Conservation (phyloP, 2,113 vertebrate species). For the Himantopus leucocephalus region DNA sequence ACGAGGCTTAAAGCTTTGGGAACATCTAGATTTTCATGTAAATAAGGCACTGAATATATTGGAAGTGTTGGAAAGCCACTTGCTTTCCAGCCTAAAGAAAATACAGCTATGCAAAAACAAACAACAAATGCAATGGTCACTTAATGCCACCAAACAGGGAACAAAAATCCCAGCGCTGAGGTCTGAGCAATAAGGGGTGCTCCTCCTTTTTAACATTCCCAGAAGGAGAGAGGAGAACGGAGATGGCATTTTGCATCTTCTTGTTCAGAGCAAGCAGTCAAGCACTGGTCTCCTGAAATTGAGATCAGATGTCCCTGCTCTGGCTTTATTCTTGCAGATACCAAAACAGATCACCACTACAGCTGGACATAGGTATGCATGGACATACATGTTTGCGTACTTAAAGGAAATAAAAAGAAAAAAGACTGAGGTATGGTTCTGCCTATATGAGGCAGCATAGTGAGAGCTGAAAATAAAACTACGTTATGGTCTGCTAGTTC, state of each 20-base stretch:
- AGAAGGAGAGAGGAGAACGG: not conserved
- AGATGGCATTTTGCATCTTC: not conserved
- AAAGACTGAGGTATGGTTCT: not conserved
- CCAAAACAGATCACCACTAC: not conserved
- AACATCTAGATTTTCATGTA: not conserved
- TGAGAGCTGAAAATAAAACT: not conserved
- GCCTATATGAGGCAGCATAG: not conserved
- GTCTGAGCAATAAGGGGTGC: not conserved
- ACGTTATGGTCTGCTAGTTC: not conserved
- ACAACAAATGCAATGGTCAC: not conserved
- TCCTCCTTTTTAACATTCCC: not conserved
- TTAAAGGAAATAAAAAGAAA: not conserved
- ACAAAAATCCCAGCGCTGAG: not conserved
- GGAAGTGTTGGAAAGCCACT: not conserved
- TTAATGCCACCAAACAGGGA: not conserved
- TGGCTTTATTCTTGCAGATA: not conserved
- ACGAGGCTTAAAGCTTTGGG: not conserved
- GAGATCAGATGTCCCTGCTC: not conserved
- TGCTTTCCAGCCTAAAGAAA: not conserved
- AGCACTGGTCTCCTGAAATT: rapidly evolving
- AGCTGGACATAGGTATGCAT: not conserved
- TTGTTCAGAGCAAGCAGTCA: not conserved
- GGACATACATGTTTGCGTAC: not conserved
- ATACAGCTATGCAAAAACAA: not conserved
- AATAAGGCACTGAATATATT: not conserved